These are phyloP conservation scores for Eilema sororculum DNA, from an alignment of 2,888 invertebrate species.

Conservation along the genomic window DNA sequence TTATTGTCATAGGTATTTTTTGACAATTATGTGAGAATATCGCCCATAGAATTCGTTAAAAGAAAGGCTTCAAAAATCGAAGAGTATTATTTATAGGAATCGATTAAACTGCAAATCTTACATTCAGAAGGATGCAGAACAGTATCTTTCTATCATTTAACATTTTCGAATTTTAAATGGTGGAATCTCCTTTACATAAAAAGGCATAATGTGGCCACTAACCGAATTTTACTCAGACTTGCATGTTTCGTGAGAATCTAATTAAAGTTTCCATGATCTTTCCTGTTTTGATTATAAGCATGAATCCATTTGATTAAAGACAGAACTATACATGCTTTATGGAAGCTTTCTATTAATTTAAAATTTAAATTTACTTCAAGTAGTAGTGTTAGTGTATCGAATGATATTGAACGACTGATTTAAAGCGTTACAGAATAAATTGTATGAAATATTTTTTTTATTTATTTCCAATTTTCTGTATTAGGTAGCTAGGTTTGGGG, in stretches of 20 bases:
- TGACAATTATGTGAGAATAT: too few species aligned
- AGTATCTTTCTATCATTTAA: too few species aligned
- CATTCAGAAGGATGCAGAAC: too few species aligned
- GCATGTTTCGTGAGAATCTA: slow-evolving; percentile 21
- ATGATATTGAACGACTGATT: neutral
- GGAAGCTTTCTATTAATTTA: neutral
- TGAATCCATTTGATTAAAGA: neutral
- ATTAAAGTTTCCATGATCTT: slow-evolving; percentile 32
- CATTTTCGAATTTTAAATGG: too few species aligned
- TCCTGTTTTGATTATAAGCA: slow-evolving; percentile 9
- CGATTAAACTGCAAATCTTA: too few species aligned
- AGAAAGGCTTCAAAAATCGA: too few species aligned
- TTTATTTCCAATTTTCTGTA: neutral
- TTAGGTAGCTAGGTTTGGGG: neutral
- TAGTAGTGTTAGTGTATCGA: neutral
- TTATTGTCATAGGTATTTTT: too few species aligned
- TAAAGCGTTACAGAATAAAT: neutral
- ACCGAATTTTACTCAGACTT: slow-evolving; percentile 20
- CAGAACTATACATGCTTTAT: neutral
- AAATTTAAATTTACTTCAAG: neutral
- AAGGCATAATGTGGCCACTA: slow-evolving; percentile 34
- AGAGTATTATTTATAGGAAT: neutral
- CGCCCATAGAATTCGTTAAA: too few species aligned
- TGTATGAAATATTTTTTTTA: neutral
- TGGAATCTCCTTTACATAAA: slow-evolving; percentile 36